Conservation (phyloP, 2,888 invertebrate genomes). For the Erannis defoliaria region DNA sequence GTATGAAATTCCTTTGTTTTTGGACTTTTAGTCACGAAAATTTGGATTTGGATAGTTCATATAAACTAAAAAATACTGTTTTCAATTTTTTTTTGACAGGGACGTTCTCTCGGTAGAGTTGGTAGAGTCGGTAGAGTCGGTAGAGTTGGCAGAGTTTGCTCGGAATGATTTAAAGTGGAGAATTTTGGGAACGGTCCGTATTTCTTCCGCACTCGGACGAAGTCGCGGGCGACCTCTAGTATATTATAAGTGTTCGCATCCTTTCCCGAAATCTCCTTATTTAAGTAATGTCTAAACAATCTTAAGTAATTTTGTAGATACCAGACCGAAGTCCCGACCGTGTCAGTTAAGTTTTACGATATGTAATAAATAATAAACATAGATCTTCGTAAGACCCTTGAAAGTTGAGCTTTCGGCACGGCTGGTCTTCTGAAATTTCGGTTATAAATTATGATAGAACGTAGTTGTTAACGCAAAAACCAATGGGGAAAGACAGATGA, state of each 20-base stretch:
- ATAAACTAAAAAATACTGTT: too few species aligned
- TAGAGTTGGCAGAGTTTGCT: too few species aligned
- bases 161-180: too few species aligned
- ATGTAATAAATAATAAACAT: constrained; percentile 43
- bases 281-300: constrained; percentile 13
- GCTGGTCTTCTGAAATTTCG: constrained; percentile 16
- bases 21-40: too few species aligned
- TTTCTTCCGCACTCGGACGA: too few species aligned
- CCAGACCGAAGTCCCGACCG: constrained; percentile 30
- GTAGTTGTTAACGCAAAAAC: constrained; percentile 14
- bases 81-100: too few species aligned
- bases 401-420: constrained; percentile 36
- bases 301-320: constrained; percentile 16
- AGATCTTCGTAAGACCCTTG: constrained; percentile 40
- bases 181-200: too few species aligned
- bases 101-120: too few species aligned
- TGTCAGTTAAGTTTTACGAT: constrained; percentile 27
- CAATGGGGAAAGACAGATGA: background rate
- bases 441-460: constrained; percentile 20
- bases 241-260: background rate
- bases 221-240: too few species aligned
- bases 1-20: too few species aligned
- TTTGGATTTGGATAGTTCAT: too few species aligned
- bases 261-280: background rate
- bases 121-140: too few species aligned